A percentile compares a stretch with the other conserved stretches of the same genome.
Conservation (phyloP, 2,888 invertebrate species). For the Drosophila rubida region DNA sequence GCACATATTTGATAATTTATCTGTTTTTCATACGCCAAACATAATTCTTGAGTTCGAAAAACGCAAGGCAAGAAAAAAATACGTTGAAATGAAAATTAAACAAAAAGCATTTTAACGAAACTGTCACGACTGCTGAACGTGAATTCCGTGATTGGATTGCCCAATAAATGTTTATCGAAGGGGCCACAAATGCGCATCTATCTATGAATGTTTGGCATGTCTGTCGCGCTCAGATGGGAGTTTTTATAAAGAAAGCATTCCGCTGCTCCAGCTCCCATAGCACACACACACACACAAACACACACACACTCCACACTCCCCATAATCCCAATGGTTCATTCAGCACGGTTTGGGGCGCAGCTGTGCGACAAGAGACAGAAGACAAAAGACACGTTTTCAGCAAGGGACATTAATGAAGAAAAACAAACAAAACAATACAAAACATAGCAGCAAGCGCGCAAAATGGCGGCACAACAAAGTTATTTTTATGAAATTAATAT, state of each 20-base stretch:
- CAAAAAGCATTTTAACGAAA: constrained; percentile 73
- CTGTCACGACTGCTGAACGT: constrained; percentile 73
- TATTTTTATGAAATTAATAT: constrained; percentile 80
- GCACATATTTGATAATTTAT: constrained; percentile 55
- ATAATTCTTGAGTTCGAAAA: constrained; percentile 53
- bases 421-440: constrained; percentile 28
- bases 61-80: constrained; percentile 19
- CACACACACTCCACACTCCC: not conserved
- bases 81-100: constrained; percentile 46
- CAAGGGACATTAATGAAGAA: constrained; percentile 64
- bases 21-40: constrained; percentile 50
- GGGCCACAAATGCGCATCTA: constrained; percentile 69
- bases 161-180: constrained; percentile 81
- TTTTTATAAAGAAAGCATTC: constrained; percentile 65
- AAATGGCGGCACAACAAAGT: constrained; percentile 54
- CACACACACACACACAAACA: not conserved
- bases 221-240: constrained; percentile 51
- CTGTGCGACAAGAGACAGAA: constrained; percentile 46
- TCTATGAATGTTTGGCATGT: constrained; percentile 67
- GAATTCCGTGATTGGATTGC: constrained; percentile 79
- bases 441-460: constrained; percentile 29
- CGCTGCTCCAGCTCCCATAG: constrained; percentile 30
- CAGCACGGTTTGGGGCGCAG: constrained; percentile 40
- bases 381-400: constrained; percentile 76
- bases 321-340: constrained; percentile 7